Conservation (phyloP, 2,113 vertebrate genomes). For the Lamprotornis superbus region DNA sequence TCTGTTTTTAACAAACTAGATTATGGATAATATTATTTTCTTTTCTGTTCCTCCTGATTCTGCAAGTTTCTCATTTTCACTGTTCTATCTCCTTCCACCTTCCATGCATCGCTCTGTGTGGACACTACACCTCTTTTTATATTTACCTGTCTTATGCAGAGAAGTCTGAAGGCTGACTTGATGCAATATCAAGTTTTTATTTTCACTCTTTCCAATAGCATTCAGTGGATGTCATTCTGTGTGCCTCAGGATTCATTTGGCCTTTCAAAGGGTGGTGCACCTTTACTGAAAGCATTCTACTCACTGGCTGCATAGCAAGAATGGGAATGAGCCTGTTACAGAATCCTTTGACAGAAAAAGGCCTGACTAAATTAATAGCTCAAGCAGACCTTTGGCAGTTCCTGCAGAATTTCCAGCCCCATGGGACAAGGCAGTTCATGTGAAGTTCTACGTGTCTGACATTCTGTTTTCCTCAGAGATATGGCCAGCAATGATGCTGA, state of each 20-base stretch:
- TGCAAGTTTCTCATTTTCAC: neutral
- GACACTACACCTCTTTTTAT: neutral
- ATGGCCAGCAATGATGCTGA: neutral
- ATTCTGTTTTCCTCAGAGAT: neutral
- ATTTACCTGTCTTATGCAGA: neutral
- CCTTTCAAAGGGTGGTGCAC: neutral
- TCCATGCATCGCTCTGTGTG: neutral
- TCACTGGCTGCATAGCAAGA: neutral
- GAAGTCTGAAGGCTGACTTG: neutral
- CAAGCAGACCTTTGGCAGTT: neutral
- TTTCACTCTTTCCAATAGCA: neutral
- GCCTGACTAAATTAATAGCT: neutral
- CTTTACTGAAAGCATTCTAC: neutral
- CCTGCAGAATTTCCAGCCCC: neutral
- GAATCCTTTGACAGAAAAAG: neutral
- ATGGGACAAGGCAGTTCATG: neutral
- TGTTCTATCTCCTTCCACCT: neutral
- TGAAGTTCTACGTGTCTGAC: fast-evolving
- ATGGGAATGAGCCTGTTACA: neutral
- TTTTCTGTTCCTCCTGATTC: neutral
- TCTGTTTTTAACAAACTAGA: neutral
- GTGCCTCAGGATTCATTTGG: neutral
- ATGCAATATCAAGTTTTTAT: neutral
- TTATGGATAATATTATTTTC: neutral
- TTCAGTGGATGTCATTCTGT: neutral